These are phyloP conservation scores for Leptosomus discolor DNA, from an alignment of 2,113 vertebrate genomes.

Conservation along the genomic window DNA sequence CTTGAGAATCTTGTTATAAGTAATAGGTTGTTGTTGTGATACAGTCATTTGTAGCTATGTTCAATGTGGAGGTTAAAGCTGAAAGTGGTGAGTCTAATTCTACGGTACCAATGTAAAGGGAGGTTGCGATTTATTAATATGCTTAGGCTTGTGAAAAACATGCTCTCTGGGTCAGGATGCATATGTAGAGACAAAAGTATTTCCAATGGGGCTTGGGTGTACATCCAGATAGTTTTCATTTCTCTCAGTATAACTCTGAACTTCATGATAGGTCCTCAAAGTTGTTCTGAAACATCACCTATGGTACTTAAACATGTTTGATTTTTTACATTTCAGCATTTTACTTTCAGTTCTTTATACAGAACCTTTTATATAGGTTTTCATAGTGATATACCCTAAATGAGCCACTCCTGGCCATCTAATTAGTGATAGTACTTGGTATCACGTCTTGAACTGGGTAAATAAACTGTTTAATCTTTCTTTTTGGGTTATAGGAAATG, in stretches of 20 bases:
- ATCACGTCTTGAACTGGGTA: background rate
- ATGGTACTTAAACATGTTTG: background rate
- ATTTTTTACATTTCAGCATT: background rate
- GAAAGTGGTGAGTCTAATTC: background rate
- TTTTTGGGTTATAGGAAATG: background rate
- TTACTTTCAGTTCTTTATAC: conserved; percentile 24
- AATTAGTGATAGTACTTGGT: background rate
- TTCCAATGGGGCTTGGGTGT: background rate
- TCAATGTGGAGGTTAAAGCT: background rate
- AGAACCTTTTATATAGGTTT: background rate
- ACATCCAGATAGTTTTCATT: background rate
- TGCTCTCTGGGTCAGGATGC: background rate
- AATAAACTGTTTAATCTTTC: background rate
- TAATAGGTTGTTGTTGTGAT: background rate
- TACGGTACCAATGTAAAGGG: background rate
- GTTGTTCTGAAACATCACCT: background rate
- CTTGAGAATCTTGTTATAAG: background rate
- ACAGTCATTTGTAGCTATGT: background rate
- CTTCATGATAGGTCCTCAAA: background rate
- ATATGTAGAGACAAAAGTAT: background rate
- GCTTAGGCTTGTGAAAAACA: background rate
- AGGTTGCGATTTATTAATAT: background rate
- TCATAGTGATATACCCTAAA: background rate
- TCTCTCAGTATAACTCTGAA: background rate
- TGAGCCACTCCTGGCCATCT: background rate